phyloP scores from a whole-genome alignment of 2,113 vertebrate genomes.

The Chrysochloris asiatica region DNA sequence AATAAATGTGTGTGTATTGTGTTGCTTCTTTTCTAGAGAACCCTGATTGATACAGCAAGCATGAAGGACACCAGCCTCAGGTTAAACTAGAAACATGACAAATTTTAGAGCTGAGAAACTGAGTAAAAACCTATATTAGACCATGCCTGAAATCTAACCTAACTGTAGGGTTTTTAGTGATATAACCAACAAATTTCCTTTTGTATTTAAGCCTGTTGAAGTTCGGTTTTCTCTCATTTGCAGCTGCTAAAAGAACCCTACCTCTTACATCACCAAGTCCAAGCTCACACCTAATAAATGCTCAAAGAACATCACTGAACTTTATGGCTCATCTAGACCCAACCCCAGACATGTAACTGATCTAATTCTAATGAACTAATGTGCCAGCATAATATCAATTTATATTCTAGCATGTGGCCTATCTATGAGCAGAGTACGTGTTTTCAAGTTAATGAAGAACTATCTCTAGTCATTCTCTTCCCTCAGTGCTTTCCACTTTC shows the following conservation, averaged over 20 bases:
- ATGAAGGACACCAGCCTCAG: not conserved
- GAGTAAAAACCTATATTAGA: too few relatives aligned
- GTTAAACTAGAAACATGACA: too few relatives aligned
- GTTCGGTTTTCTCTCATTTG: not conserved
- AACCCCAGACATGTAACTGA: not conserved
- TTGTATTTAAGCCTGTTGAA: not conserved
- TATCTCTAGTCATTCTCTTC: not conserved
- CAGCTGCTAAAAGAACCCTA: not conserved
- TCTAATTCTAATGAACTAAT: not conserved
- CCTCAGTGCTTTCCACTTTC: not conserved
- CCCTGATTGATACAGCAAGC: too few relatives aligned
- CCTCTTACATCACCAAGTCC: not conserved
- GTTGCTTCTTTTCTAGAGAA: too few relatives aligned
- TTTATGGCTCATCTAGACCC: not conserved
- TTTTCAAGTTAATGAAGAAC: not conserved
- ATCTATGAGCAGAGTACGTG: too few relatives aligned
- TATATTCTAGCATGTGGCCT: not conserved
- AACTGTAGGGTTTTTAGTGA: not conserved
- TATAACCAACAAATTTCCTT: not conserved
- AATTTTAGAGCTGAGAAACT: too few relatives aligned
- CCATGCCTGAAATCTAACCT: not conserved
- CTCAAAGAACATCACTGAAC: not conserved
- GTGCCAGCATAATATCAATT: not conserved
- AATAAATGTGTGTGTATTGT: too few relatives aligned
- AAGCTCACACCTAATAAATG: not conserved